Conservation (phyloP, 1,140 invertebrate genomes). For the Gryon sp. region DNA sequence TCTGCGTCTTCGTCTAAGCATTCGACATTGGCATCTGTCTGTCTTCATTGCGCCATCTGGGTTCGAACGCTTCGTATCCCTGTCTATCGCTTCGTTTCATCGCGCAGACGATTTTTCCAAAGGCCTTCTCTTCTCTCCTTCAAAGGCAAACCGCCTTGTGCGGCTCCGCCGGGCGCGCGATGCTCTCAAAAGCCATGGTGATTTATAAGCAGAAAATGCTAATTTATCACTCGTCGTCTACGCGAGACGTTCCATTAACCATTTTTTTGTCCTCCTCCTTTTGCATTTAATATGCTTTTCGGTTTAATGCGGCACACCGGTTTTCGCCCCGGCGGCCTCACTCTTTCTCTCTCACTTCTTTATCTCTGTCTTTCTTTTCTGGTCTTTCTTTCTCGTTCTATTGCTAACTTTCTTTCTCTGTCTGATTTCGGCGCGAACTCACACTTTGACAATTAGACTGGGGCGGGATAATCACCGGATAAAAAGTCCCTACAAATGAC, state of each 20-base stretch:
- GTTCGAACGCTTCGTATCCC: not conserved
- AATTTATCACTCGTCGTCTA: slow-evolving; percentile 61
- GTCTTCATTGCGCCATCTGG: slow-evolving; percentile 13
- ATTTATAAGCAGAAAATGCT: slow-evolving; percentile 61
- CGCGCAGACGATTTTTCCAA: slow-evolving; percentile 54
- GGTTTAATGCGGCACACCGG: slow-evolving; percentile 20
- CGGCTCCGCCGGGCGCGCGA: slow-evolving; percentile 48
- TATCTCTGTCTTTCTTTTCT: too few species aligned
- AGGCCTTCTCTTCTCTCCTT: slow-evolving; percentile 41
- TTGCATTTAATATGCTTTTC: slow-evolving; percentile 49
- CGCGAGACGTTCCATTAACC: slow-evolving; percentile 65
- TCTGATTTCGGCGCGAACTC: too few species aligned
- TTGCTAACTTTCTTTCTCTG: too few species aligned
- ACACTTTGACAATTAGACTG: slow-evolving; percentile 48
- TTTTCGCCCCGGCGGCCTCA: not conserved
- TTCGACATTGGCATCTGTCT: not conserved
- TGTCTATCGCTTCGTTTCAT: slow-evolving; percentile 45
- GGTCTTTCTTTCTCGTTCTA: too few species aligned
- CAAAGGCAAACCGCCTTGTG: slow-evolving; percentile 52
- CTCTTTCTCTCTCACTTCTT: not conserved
- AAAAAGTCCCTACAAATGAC: slow-evolving; percentile 50
- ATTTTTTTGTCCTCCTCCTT: slow-evolving; percentile 58
- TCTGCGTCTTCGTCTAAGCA: slow-evolving; percentile 10
- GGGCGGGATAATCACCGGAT: slow-evolving; percentile 39
- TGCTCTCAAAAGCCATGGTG: slow-evolving; percentile 62